phyloP scores from a whole-genome alignment of 2,888 invertebrate genomes.

The Agonum fuliginosum region DNA sequence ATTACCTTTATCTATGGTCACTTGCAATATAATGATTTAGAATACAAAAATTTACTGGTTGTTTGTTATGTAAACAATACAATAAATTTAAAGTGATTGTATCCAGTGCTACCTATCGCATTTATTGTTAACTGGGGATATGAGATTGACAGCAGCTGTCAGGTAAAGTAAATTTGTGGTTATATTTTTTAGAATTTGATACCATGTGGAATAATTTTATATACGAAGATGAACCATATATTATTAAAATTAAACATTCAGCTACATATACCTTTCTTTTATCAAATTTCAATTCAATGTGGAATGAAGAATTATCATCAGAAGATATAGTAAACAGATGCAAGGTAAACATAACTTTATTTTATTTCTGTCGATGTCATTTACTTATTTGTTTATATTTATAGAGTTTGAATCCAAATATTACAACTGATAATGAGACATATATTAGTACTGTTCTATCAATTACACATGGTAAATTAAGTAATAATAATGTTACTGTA shows the following conservation, averaged over 20 bases:
- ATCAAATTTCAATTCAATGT: conserved; percentile 67
- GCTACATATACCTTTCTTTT: conserved; percentile 63
- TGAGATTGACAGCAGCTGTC: too few relatives aligned
- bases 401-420: conserved; percentile 67
- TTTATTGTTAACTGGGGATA: too few relatives aligned
- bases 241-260: conserved; percentile 64
- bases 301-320: conserved; percentile 65
- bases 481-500: conserved; percentile 61
- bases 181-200: too few relatives aligned
- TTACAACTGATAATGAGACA: conserved; percentile 65
- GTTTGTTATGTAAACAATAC: too few relatives aligned
- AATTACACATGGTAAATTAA: conserved; percentile 58
- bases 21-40: too few relatives aligned
- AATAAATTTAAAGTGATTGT: too few relatives aligned
- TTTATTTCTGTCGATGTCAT: conserved; percentile 43
- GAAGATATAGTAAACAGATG: conserved; percentile 65
- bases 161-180: too few relatives aligned
- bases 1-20: too few relatives aligned
- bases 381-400: conserved; percentile 54
- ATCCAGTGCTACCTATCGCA: too few relatives aligned
- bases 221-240: conserved; percentile 63
- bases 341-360: conserved; percentile 63
- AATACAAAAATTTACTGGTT: too few relatives aligned
- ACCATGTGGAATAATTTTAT: conserved; percentile 67
- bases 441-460: conserved; percentile 62